Conservation (phyloP, 2,113 vertebrate species). For the Apteryx owenii region DNA sequence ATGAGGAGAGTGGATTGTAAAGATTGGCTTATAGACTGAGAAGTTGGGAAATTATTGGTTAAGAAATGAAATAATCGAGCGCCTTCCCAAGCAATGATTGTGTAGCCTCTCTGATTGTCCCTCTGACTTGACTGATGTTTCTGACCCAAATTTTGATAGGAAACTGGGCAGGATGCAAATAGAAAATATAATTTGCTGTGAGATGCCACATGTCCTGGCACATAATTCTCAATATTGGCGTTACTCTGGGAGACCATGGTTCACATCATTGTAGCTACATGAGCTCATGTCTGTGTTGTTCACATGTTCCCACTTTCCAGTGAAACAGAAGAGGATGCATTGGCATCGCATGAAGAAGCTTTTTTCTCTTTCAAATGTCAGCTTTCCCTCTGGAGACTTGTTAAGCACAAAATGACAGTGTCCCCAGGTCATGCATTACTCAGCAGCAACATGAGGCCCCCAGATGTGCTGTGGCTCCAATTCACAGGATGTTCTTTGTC, state of each 20-base stretch:
- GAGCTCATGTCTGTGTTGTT: slow-evolving; percentile 48
- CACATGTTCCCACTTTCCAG: slow-evolving; percentile 28
- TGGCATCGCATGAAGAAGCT: slow-evolving; percentile 64
- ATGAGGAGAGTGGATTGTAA: neutral
- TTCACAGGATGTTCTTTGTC: slow-evolving; percentile 64
- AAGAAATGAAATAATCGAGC: neutral
- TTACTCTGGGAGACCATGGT: neutral
- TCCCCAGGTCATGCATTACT: slow-evolving; percentile 59
- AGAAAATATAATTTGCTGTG: neutral
- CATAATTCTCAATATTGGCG: neutral
- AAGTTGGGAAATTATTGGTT: neutral
- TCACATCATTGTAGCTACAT: neutral
- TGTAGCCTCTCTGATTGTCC: neutral
- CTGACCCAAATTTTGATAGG: neutral
- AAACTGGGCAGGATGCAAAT: neutral
- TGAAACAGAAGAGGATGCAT: slow-evolving; percentile 22
- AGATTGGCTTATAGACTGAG: neutral
- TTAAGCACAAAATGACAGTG: slow-evolving; percentile 50
- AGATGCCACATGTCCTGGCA: neutral
- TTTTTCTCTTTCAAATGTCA: slow-evolving; percentile 63
- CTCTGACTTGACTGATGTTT: neutral
- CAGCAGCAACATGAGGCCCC: slow-evolving; percentile 58
- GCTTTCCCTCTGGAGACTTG: slow-evolving; percentile 30
- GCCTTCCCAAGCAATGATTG: neutral
- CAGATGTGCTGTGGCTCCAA: slow-evolving; percentile 61